Base-by-base conservation (phyloP, 2,797 vertebrate genomes). In the Petrocephalus sullivani region DNA sequence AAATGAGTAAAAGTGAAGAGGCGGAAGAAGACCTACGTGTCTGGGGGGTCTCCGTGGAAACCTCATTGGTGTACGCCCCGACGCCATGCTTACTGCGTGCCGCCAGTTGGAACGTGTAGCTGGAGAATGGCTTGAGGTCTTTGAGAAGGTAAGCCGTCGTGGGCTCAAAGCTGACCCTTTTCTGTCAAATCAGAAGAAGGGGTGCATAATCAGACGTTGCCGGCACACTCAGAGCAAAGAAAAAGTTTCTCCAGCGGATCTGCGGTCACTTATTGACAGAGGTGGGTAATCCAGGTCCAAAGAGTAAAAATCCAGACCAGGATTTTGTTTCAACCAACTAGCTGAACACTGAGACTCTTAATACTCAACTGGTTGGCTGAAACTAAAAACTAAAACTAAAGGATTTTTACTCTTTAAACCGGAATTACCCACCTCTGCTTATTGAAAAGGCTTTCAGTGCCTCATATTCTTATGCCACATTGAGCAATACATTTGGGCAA, bases 41-140 rank as follows among this genome's bases (percentile, higher is more conserved):
- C 94, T 99, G 98, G 90, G 98, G 98, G 56, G 98, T 99, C 93
- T 98, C 96, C 0, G 97, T 96, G 91, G 97, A 97, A 92, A 99
- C 96, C 95, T 99, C 98, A 49, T 97, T 95, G 88, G 98, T 99
- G 0, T 98, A 99, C 4, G 98, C 98, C 88, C 98, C 98, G 16
- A 99, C 94, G 56, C 98, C 98, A 90, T 99, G 97, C 19, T 97
- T 98, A 94, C 98, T 98, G 58, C 95, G 97, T 0, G 98, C 98
- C 49, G 98, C 97, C 88, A 99, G 94, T 89, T 98, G 98, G 91
- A 99, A 98, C 91, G 96, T 96, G 93, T 99, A 99, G 87, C 97
- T 95, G 92, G 97, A 98, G 94, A 99, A 99, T 61, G 98, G 97
- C 94, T 97, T 98, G 86, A 99, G 93, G 90, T 97, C 97, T 95